Conservation (phyloP, 2,797 vertebrate genomes). For the Ctenopoma kingsleyae region DNA sequence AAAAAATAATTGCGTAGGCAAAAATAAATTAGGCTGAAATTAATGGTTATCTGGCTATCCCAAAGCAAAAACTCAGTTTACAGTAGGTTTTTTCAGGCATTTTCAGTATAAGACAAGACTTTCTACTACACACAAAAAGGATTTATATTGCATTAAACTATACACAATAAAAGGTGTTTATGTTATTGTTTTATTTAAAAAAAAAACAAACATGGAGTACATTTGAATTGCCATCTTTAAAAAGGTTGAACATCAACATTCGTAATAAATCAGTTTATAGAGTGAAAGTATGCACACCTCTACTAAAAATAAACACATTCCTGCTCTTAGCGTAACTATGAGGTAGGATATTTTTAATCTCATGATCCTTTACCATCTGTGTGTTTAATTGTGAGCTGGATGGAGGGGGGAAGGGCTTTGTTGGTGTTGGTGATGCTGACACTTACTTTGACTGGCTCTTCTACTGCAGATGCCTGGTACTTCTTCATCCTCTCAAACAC, state of each 20-base stretch:
- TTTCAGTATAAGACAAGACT: not conserved
- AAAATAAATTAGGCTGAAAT: not conserved
- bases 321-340: not conserved
- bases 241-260: not conserved
- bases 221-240: not conserved
- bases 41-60: not conserved
- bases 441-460: constrained; percentile 86
- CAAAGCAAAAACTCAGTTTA: not conserved
- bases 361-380: constrained; percentile 33
- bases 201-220: not conserved
- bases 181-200: not conserved
- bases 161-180: not conserved
- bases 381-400: constrained; percentile 29
- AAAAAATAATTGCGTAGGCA: constrained; percentile 4
- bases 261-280: not conserved
- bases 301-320: constrained; percentile 14
- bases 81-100: not conserved
- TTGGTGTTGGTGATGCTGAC: constrained; percentile 30
- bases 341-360: constrained; percentile 25
- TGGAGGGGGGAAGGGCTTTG: constrained; percentile 9
- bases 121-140: not conserved
- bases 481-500: constrained; percentile 96
- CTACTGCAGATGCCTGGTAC: constrained; percentile 90
- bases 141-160: not conserved
- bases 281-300: constrained; percentile 2